These are phyloP conservation scores for Epizoanthus rinbou DNA, from an alignment of 92 coral and sea anemone genomes.

Conservation along the genomic window DNA sequence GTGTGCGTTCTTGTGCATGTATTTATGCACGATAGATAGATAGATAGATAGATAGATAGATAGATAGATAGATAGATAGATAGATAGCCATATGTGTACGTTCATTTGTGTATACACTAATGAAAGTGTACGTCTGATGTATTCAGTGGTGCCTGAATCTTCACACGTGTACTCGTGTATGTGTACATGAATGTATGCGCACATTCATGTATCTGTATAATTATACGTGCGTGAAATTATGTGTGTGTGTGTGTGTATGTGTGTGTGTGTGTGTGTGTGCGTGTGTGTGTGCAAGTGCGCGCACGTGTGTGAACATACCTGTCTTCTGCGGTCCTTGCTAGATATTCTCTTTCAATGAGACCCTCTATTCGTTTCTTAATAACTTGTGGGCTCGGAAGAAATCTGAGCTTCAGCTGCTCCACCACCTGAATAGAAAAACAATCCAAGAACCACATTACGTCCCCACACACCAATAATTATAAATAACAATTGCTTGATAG, in stretches of 20 bases:
- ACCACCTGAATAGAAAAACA: constrained; percentile 68
- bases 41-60: too few relatives aligned
- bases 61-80: too few relatives aligned
- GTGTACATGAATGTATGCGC: not conserved
- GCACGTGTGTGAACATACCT: constrained; percentile 56
- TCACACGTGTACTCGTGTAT: too few relatives aligned
- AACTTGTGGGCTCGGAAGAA: constrained; percentile 97
- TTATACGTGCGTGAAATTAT: too few relatives aligned
- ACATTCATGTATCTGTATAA: too few relatives aligned
- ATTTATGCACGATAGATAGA: too few relatives aligned
- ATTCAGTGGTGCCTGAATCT: not conserved
- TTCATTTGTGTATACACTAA: not conserved
- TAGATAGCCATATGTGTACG: too few relatives aligned
- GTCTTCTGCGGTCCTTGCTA: constrained; percentile 97
- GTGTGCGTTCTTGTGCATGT: too few relatives aligned
- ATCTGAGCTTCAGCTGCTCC: constrained; percentile 88
- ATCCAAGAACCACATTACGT: not conserved
- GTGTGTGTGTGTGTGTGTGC: too few relatives aligned
- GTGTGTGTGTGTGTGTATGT: too few relatives aligned
- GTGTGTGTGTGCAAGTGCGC: too few relatives aligned
- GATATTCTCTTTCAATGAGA: constrained; percentile 92
- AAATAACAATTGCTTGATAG: not conserved
- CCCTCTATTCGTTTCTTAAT: constrained; percentile 99
- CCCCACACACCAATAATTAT: not conserved
- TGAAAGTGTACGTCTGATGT: not conserved